phyloP scores from a whole-genome alignment of 1,140 invertebrate genomes.

The Pomphorhynchus laevis region DNA sequence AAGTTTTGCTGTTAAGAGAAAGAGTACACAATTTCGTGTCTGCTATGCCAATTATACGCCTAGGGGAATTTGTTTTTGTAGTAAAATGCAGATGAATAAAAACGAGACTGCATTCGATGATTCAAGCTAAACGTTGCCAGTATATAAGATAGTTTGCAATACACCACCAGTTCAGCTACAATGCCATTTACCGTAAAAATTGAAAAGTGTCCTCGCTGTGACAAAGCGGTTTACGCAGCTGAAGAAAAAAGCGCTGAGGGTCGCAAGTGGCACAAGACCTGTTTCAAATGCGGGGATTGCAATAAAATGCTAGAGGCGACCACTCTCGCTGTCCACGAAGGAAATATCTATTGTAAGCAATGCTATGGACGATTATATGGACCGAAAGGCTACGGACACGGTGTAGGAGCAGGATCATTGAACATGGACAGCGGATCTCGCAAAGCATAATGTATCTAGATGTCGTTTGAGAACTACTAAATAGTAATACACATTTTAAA shows the following conservation, averaged over 20 bases:
- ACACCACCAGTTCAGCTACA: no score
- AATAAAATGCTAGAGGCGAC: conserved; percentile 64
- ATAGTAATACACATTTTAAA: no score
- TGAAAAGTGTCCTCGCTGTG: conserved; percentile 52
- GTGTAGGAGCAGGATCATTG: conserved; percentile 70
- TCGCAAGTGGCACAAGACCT: conserved; percentile 86
- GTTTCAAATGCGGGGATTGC: conserved; percentile 93
- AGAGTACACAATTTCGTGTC: no score
- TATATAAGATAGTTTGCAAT: no score
- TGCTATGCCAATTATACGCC: no score
- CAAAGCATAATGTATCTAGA: not conserved
- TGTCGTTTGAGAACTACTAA: no score
- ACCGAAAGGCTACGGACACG: conserved; percentile 74
- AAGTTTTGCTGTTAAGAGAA: no score
- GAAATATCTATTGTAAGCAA: conserved; percentile 60
- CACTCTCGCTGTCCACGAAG: conserved; percentile 58
- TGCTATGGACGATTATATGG: conserved; percentile 67
- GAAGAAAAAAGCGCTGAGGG: conserved; percentile 83
- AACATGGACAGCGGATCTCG: conserved; percentile 34
- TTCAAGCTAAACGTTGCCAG: no score
- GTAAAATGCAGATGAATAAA: no score
- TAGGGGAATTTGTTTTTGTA: no score
- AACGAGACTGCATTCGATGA: no score
- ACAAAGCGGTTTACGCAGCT: conserved; percentile 84
- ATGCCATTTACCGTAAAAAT: no score